phyloP scores from a whole-genome alignment of 2,888 invertebrate species.

The Leuctra nigra region DNA sequence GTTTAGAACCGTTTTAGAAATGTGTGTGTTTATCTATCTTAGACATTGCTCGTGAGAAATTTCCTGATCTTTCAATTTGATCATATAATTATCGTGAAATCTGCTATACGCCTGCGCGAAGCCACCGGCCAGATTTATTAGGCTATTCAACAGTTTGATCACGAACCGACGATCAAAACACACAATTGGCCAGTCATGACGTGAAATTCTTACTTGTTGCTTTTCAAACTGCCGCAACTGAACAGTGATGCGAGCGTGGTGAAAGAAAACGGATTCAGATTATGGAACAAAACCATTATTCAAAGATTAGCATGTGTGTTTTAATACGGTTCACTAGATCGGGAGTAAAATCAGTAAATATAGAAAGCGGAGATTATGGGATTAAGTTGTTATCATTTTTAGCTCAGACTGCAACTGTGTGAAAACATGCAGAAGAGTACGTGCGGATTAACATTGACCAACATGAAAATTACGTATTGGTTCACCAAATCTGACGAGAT shows the following conservation, averaged over 20 bases:
- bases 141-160: constrained; percentile 2
- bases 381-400: background rate
- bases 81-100: background rate
- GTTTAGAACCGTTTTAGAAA: constrained; percentile 11
- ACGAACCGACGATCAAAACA: background rate
- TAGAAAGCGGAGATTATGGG: background rate
- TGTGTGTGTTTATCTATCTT: background rate
- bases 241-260: too few species aligned
- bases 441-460: too few species aligned
- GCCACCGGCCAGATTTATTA: constrained; percentile 6
- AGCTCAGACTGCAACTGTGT: background rate
- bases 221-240: too few species aligned
- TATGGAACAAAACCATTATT: background rate
- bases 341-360: background rate
- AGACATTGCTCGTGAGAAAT: constrained; percentile 9
- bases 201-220: background rate
- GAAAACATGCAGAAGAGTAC: too few species aligned
- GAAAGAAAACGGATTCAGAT: background rate
- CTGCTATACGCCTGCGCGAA: background rate
- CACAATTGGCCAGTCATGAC: background rate
- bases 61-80: constrained; percentile 8
- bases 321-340: background rate
- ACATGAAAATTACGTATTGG: too few species aligned
- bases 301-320: background rate
- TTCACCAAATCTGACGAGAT: too few species aligned